Evolutionary conservation across 1,140 invertebrate species (phyloP).

Genomic region (Sycophaga agraensis): DNA sequence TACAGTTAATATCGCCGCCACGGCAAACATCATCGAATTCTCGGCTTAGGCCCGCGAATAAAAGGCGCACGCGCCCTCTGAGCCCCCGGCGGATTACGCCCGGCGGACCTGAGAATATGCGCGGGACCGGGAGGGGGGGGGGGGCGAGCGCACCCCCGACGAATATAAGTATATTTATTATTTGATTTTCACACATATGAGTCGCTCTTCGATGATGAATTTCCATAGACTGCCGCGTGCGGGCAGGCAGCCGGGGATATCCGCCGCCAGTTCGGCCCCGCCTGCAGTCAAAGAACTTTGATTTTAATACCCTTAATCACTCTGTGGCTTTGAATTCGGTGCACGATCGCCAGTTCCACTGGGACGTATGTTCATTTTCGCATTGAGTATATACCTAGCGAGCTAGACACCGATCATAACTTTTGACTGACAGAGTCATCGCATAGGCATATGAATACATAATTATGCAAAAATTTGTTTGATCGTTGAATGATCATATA

Average conservation of each 20-base stretch:
- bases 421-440: no score
- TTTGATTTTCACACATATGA: conserved; percentile 56
- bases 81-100: conserved; percentile 3
- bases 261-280: no score
- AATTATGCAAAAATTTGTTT: no score
- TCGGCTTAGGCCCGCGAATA: conserved; percentile 28
- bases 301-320: conserved; percentile 21
- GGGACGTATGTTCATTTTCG: not conserved
- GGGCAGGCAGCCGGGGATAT: no score
- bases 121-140: conserved; percentile 42
- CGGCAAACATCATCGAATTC: conserved; percentile 48
- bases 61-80: conserved; percentile 9
- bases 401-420: no score
- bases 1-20: conserved; percentile 55
- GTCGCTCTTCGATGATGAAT: conserved; percentile 15
- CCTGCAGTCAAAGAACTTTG: no score
- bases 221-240: conserved; percentile 20
- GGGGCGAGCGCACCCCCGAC: conserved; percentile 28
- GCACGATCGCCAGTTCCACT: conserved; percentile 4
- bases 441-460: no score
- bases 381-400: no score
- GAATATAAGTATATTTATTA: conserved; percentile 39
- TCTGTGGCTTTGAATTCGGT: conserved; percentile 18
- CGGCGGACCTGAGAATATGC: conserved; percentile 33
- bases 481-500: no score